Evolutionary conservation across 53 echinoderm and acorn worm genomes (phyloP), one percentile per base, ranked within the genome.

Genomic region (Echinometra lucunter): DNA sequence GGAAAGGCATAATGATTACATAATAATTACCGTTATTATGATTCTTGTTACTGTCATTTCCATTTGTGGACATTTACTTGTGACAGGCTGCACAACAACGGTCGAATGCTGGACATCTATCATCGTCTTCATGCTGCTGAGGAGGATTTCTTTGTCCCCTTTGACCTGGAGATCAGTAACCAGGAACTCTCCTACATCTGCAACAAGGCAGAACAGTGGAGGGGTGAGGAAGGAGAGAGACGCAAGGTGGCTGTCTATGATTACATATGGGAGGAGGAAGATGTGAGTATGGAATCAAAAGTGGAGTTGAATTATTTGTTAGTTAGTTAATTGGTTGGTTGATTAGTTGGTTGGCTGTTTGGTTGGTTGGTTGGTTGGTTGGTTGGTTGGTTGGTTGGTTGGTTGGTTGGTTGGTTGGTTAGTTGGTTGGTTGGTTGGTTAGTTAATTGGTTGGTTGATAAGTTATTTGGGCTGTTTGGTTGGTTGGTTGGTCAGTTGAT

Each of bases 131-230:
- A 97, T 49, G 97, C 96, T n/a, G 91, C 96, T 4, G 96, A 97
- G 63, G 99, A 96, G 28, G 97, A 98, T 49, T 99, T 99, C 96
- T 99, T 99, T 82, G 47, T 97, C 27, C 99, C 99, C 5, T 99
- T 95, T 89, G 99, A 99, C 94, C 95, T 99, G n/a, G 99, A 99
- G 94, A 96, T 99, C 91, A 99, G 99, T 82, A 98, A 97, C 96
- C 99, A 99, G 88, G 98, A 98, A 85, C 94, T 98, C 88, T 94
- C 97, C 4, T 97, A 94, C 95, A 98, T 98, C 94, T 97, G 97
- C 42, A 97, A 98, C 95, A 97, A 98, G 80, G 95, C 98, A 0
- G 98, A 98, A 91, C 98, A 98, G 94, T 98, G 97, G 97, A 90
- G 98, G 1, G 98, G 98, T 13, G 98, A 98, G 93, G 98, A 98